phyloP scores from a whole-genome alignment of 2,113 vertebrate species.

The Ictalurus furcatus region DNA sequence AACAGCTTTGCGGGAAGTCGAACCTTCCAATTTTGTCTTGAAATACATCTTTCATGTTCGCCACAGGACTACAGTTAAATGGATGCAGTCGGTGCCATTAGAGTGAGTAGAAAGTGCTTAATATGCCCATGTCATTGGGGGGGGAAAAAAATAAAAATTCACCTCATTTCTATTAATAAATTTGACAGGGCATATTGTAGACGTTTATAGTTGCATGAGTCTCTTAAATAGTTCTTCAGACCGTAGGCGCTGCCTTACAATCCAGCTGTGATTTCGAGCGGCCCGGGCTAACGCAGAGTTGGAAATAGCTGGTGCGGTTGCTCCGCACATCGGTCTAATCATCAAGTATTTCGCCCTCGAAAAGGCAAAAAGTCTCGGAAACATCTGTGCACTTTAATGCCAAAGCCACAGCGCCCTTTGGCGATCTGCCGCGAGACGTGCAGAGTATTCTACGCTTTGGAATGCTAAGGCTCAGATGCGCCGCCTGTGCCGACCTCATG shows the following conservation, averaged over 20 bases:
- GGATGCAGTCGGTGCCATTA: background rate
- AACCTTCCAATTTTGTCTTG: conserved; percentile 2
- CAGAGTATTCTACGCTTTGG: conserved; percentile 17
- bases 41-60: background rate
- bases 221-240: conserved; percentile 38
- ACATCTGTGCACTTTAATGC: conserved; percentile 18
- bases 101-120: background rate
- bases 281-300: background rate
- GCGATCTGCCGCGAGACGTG: background rate
- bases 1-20: conserved; percentile 13
- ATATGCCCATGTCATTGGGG: background rate
- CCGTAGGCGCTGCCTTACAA: conserved; percentile 16
- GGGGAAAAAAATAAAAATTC: background rate
- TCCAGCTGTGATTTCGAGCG: conserved; percentile 8
- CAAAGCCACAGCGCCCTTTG: conserved; percentile 41
- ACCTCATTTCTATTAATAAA: conserved; percentile 10
- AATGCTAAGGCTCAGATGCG: background rate
- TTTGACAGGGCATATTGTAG: conserved; percentile 35
- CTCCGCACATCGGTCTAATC: conserved; percentile 42
- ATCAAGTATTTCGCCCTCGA: conserved; percentile 43
- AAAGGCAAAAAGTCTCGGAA: conserved; percentile 37
- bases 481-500: conserved; percentile 11
- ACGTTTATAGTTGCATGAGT: conserved; percentile 26
- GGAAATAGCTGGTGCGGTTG: conserved; percentile 47
- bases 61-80: background rate